A percentile compares a stretch with the other conserved stretches of the same genome.
Conservation (phyloP, 1,140 invertebrate genomes). For the Leptopilina clavipes region DNA sequence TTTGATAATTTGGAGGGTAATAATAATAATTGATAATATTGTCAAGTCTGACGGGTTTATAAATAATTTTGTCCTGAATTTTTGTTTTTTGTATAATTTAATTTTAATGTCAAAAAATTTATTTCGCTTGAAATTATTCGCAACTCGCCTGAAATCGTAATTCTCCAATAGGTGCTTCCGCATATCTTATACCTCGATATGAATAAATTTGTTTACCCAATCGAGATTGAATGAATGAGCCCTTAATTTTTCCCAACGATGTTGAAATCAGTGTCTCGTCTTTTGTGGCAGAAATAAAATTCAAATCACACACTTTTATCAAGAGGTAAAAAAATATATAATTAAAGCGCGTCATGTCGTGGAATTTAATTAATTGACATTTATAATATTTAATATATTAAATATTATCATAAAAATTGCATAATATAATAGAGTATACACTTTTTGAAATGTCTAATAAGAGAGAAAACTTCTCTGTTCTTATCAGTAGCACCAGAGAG, state of each 20-base stretch:
- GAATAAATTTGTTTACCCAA: conserved; percentile 76
- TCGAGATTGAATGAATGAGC: conserved; percentile 60
- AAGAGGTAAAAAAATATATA: not conserved
- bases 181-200: conserved; percentile 81
- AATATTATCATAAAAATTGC: too few species aligned
- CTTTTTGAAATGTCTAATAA: not conserved
- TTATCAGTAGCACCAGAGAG: not conserved
- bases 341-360: not conserved
- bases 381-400: not conserved
- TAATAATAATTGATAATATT: too few species aligned
- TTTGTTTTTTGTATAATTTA: too few species aligned
- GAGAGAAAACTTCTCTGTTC: not conserved
- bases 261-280: conserved; percentile 39
- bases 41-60: too few species aligned
- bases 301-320: not conserved
- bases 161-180: conserved; percentile 77
- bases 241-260: conserved; percentile 64
- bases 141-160: conserved; percentile 76
- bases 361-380: not conserved
- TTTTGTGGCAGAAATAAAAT: not conserved
- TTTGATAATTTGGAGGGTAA: too few species aligned
- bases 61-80: too few species aligned
- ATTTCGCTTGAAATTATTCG: too few species aligned
- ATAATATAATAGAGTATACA: too few species aligned
- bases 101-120: too few species aligned